Conservation (phyloP, 2,888 invertebrate species). For the Itoplectis maculator region DNA sequence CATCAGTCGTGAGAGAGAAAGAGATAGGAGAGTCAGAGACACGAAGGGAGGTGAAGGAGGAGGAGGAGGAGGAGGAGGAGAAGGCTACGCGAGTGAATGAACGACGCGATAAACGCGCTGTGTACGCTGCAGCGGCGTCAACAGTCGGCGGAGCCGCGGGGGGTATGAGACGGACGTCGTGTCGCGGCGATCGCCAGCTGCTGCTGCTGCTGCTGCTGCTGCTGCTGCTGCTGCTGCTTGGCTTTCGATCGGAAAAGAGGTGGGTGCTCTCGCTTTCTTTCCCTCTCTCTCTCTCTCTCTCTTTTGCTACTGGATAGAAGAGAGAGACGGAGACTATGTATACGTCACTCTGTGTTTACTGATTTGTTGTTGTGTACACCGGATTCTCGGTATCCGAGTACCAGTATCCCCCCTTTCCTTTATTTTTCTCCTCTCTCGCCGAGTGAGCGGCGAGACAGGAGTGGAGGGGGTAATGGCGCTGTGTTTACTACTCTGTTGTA, state of each 20-base stretch:
- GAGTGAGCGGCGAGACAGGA: too few relatives aligned
- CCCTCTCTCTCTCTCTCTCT: neutral
- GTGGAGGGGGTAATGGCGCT: neutral
- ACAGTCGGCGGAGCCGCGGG: constrained; percentile 36
- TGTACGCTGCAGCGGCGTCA: constrained; percentile 6
- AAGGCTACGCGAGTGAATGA: constrained; percentile 70
- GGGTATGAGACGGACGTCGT: constrained; percentile 72
- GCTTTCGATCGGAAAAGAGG: constrained; percentile 71
- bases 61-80: constrained; percentile 45
- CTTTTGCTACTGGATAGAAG: neutral
- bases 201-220: too few relatives aligned
- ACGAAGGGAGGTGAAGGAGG: constrained; percentile 45
- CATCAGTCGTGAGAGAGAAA: too few relatives aligned
- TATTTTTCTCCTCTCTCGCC: neutral
- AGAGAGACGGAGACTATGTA: neutral
- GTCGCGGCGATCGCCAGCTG: constrained; percentile 70
- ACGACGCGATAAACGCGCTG: constrained; percentile 52
- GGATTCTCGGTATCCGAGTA: neutral
- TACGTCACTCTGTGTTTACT: neutral
- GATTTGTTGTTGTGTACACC: neutral
- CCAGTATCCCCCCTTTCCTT: too few relatives aligned
- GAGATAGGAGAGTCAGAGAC: neutral
- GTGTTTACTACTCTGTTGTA: constrained; percentile 15
- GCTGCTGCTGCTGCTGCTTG: constrained; percentile 63
- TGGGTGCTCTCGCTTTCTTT: constrained; percentile 62